Percentiles rank a stretch among this genome's conserved stretches.
These are phyloP conservation scores for Vanessa cardui DNA, from an alignment of 2,888 invertebrate genomes.

Conservation along the genomic window DNA sequence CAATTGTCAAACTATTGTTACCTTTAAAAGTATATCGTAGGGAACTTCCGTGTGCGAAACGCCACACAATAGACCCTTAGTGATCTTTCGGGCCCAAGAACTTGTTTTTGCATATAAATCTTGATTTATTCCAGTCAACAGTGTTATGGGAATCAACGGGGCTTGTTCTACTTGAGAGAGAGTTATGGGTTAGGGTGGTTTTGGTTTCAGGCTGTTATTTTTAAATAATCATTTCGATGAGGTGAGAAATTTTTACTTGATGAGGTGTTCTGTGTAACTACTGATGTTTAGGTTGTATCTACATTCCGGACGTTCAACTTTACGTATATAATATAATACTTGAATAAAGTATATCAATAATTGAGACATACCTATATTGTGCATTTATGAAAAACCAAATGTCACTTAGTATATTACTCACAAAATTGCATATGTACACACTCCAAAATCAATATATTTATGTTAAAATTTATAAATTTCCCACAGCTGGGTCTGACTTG, in stretches of 20 bases:
- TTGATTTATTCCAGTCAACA: conserved; percentile 81
- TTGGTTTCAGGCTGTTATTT: conserved; percentile 43
- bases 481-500: too few relatives aligned
- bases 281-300: too few relatives aligned
- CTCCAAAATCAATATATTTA: too few relatives aligned
- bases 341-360: too few relatives aligned
- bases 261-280: conserved; percentile 30
- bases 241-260: conserved; percentile 61
- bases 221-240: conserved; percentile 55
- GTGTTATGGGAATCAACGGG: conserved; percentile 73
- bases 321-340: too few relatives aligned
- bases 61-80: conserved; percentile 60
- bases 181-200: conserved; percentile 32
- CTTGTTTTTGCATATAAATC: conserved; percentile 77
- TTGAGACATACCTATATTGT: too few relatives aligned
- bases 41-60: conserved; percentile 79
- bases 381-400: too few relatives aligned
- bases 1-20: conserved; percentile 67
- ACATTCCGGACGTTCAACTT: too few relatives aligned
- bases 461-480: too few relatives aligned
- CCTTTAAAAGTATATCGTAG: conserved; percentile 49
- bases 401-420: too few relatives aligned
- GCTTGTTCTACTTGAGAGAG: conserved; percentile 32
- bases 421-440: too few relatives aligned
- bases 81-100: conserved; percentile 54